These are phyloP conservation scores for Callyntrura guangdongensis DNA, from an alignment of 2,888 invertebrate species.

Conservation along the genomic window DNA sequence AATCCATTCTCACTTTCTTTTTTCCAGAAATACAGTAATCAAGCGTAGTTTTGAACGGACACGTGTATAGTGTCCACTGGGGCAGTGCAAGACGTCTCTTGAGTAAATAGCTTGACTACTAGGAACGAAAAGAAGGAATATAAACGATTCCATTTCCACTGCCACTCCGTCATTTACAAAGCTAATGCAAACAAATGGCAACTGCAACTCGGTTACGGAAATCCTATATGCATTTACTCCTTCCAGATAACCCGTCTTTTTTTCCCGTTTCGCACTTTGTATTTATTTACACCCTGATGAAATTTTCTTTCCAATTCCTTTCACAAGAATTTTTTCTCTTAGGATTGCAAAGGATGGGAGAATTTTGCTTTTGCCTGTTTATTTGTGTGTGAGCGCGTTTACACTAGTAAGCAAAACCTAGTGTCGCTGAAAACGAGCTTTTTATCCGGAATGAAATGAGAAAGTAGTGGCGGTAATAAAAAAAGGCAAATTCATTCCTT, in stretches of 20 bases:
- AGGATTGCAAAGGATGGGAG: too few species aligned
- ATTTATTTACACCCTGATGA: not conserved
- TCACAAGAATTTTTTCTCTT: too few species aligned
- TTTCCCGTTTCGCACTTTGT: not conserved
- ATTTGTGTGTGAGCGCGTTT: not conserved
- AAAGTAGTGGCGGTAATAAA: too few species aligned
- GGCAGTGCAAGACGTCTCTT: too few species aligned
- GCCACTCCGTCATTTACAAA: slow-evolving; percentile 62
- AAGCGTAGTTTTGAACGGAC: too few species aligned
- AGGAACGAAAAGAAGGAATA: not conserved
- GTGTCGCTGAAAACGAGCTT: too few species aligned
- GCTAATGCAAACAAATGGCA: slow-evolving; percentile 68
- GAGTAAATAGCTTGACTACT: not conserved
- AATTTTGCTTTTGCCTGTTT: too few species aligned
- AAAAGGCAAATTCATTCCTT: too few species aligned
- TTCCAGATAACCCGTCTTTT: not conserved
- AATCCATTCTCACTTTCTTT: not conserved
- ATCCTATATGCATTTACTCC: slow-evolving; percentile 20
- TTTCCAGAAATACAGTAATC: not conserved
- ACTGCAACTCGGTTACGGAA: slow-evolving; percentile 41
- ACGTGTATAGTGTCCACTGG: too few species aligned
- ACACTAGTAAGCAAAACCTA: not conserved
- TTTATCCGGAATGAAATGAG: too few species aligned
- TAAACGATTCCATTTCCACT: not conserved
- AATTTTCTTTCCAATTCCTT: not conserved